Evolutionary conservation across 2,113 vertebrate genomes (phyloP), one percentile per base, ranked within the genome.

Genomic region (Scartelaos histophorus): DNA sequence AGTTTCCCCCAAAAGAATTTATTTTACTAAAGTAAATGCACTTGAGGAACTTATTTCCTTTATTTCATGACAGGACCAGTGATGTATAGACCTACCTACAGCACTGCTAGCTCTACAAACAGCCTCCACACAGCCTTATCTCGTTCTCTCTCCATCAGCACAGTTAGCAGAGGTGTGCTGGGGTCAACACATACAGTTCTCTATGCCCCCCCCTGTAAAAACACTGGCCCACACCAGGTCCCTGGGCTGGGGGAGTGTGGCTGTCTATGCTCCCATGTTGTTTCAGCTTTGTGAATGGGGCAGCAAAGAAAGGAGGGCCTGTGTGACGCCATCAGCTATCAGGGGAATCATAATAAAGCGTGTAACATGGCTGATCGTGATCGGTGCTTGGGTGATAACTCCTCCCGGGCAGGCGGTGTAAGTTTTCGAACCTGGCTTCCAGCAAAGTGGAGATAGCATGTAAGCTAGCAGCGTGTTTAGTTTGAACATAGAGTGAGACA

Each of bases 231-330:
- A 9, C 7, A 43, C 38, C 7, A 1, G 10, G 7, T 10, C 38
- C 38, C 38, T 76, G 46, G 46, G 46, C 46, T 16, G 46, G 46
- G 46, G 46, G 46, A 47, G 46, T 13, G 46, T 47, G 38, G 38
- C 38, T 43, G 13, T 16, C 12, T 84, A 83, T 87, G 68, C 81
- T 73, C 58, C 68, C 80, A 73, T 90, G 84, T 90, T 92, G 83
- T 83, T 90, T 89, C 89, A 92, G 89, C 87, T 89, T 92, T 87
- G 25, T 15, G 79, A 79, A 70, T 75, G 3, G 67, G 72, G 66
- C 11, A 47, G 35, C n/a, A 53, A 77, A 88, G 82, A 90, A 89
- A 83, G 85, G 81, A 80, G 85, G 76, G 71, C 85, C 90, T 88
- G 88, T 87, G 73, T 5, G 72, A 79, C 74, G n/a, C 60, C 75